These are phyloP conservation scores for Polylopha cassiicola DNA, from an alignment of 2,888 invertebrate genomes.

Conservation along the genomic window DNA sequence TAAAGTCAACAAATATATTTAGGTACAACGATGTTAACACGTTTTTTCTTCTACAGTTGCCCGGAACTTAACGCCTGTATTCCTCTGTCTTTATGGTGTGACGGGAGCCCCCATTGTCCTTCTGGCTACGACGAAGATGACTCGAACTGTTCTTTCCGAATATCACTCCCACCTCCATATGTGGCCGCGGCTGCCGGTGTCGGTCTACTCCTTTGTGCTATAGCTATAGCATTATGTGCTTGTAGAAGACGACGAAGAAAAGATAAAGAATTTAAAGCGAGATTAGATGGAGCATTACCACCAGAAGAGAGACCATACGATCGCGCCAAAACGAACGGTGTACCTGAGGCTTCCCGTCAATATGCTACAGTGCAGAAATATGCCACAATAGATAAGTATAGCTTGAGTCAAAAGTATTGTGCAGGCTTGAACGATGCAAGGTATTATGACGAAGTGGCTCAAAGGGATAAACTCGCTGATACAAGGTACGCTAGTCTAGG, in stretches of 20 bases:
- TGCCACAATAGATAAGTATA: constrained; percentile 74
- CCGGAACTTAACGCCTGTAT: constrained; percentile 90
- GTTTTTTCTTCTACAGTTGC: constrained; percentile 73
- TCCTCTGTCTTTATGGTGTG: constrained; percentile 87
- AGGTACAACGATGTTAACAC: constrained; percentile 9
- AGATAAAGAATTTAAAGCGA: constrained; percentile 78
- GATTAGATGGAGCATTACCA: constrained; percentile 75
- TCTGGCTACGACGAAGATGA: constrained; percentile 89
- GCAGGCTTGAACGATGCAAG: constrained; percentile 73
- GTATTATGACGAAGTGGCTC: constrained; percentile 72
- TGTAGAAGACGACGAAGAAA: constrained; percentile 78
- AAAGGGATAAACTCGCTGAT: constrained; percentile 71
- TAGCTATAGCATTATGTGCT: constrained; percentile 78
- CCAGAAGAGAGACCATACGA: constrained; percentile 79
- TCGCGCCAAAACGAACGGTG: constrained; percentile 74
- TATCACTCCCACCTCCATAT: constrained; percentile 81
- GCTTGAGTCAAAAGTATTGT: constrained; percentile 73
- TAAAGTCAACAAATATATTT: constrained; percentile 4
- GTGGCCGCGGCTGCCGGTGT: constrained; percentile 81
- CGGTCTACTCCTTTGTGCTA: constrained; percentile 76
- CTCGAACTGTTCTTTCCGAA: constrained; percentile 83
- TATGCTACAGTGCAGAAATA: constrained; percentile 74
- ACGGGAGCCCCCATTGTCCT: constrained; percentile 86
- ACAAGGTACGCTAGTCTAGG: constrained; percentile 72
- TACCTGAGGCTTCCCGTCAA: constrained; percentile 59